Base-by-base conservation (phyloP, 2,113 vertebrate species). In the Phalacrocorax aristotelis region DNA sequence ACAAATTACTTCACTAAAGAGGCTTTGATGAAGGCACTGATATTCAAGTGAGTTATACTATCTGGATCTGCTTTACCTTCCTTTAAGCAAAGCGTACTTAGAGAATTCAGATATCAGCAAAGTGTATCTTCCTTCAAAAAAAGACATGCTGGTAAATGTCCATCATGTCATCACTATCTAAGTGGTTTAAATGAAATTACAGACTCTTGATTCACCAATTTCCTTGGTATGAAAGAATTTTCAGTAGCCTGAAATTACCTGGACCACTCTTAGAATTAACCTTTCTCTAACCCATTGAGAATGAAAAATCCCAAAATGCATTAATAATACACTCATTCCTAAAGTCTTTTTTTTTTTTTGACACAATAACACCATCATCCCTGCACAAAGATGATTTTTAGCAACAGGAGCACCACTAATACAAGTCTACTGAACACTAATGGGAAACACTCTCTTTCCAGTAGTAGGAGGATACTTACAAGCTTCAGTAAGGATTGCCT, bases 301-400 rank as follows among this genome's bases (percentile, higher is more conserved):
- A 49, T 51, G 13, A 88, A 84, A 44, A 90, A 90, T 87, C 17
- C 32, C 32, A 26, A 76, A 92, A 82, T 48, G 26, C 26, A 75
- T 42, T 54, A 89, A 54, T 48, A 78, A 94, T 55, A 36, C 22
- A 62, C 8, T 68, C 11, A 58, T 75, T 90, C 72, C 18, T 78
- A 57, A 58, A 19, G 6, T 20, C 18, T 44, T 42, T 40, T 12
- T 17, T 40, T 48, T 71, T 44, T 54, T 2, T 34, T 2, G 11
- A 44, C 42, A 84, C 0, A 0, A 69, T 81, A 89, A 70, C 27
- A 79, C 11, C 23, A 57, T 62, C 0, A 0, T 40, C 48, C 48
- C 52, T 60, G 26, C 34, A 75, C 3, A 79, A 57, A 91, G 42
- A 60, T 22, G 11, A 65, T 32, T 78, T 83, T 86, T 60, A 83